Percentiles rank a stretch among this genome's conserved stretches.
Conservation (phyloP, 2,888 invertebrate species). For the Tineola bisselliella region DNA sequence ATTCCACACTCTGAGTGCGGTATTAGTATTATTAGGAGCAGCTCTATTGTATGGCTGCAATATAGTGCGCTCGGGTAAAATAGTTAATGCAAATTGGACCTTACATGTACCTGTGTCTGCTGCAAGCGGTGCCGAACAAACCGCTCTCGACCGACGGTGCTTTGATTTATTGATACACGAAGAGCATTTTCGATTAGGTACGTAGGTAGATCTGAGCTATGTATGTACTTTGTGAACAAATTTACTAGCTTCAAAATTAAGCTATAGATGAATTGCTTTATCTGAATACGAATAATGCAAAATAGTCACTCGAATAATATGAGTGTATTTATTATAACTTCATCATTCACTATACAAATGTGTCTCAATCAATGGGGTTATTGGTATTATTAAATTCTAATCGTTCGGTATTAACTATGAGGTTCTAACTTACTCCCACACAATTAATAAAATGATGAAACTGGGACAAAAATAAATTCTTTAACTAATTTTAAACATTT, state of each 20-base stretch:
- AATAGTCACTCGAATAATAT: neutral
- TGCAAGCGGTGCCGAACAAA: slow-evolving; percentile 8
- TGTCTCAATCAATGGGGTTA: neutral
- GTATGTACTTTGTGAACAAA: slow-evolving; percentile 4
- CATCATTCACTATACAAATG: neutral
- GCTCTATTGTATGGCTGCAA: slow-evolving; percentile 7
- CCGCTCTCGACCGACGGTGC: slow-evolving; percentile 9
- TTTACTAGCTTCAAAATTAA: slow-evolving; percentile 10
- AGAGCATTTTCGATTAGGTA: slow-evolving; percentile 16
- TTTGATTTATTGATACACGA: slow-evolving; percentile 16
- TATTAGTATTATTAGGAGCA: neutral
- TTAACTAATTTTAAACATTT: too few relatives aligned
- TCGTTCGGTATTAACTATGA: too few relatives aligned
- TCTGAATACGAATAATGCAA: neutral
- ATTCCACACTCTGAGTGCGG: slow-evolving; percentile 2
- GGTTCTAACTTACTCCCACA: too few relatives aligned
- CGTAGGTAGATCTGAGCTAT: slow-evolving; percentile 9
- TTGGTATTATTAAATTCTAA: neutral
- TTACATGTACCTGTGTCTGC: slow-evolving; percentile 12
- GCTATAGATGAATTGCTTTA: neutral
- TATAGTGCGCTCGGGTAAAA: slow-evolving; percentile 3
- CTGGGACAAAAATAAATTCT: too few relatives aligned
- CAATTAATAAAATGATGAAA: too few relatives aligned
- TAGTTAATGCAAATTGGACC: slow-evolving; percentile 13
- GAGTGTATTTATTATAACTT: neutral